These are phyloP conservation scores for Calosoma granatense DNA, from an alignment of 1,140 invertebrate genomes.

Conservation along the genomic window DNA sequence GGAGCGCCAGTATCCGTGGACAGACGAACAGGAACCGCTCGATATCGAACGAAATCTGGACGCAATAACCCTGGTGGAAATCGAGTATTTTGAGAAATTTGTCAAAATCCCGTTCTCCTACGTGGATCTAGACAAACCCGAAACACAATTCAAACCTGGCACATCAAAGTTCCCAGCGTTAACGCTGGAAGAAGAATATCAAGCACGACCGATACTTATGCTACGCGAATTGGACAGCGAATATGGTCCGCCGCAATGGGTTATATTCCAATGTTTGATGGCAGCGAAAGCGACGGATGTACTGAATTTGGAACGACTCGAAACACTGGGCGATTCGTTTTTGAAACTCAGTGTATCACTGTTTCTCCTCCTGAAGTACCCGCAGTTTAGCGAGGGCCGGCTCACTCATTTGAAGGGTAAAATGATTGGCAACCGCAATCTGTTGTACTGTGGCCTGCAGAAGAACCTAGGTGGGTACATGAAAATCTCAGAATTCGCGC, in stretches of 20 bases:
- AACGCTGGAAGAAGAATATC: slow-evolving; percentile 23
- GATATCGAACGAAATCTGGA: slow-evolving; percentile 51
- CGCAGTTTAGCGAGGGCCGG: slow-evolving; percentile 60
- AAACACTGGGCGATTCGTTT: slow-evolving; percentile 83
- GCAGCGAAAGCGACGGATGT: slow-evolving; percentile 60
- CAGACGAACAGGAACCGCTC: slow-evolving; percentile 47
- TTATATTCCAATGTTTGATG: slow-evolving; percentile 56
- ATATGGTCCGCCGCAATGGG: slow-evolving; percentile 16
- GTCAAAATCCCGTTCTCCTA: slow-evolving; percentile 25
- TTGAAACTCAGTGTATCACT: slow-evolving; percentile 70
- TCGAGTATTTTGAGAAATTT: slow-evolving; percentile 56
- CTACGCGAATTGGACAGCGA: neutral
- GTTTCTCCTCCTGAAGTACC: slow-evolving; percentile 61
- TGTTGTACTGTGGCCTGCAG: slow-evolving; percentile 52
- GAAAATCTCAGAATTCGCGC: slow-evolving; percentile 53
- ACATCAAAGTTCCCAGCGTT: slow-evolving; percentile 21
- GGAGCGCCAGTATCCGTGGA: slow-evolving; percentile 38
- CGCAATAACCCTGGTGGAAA: slow-evolving; percentile 48
- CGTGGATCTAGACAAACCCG: slow-evolving; percentile 17
- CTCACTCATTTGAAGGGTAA: slow-evolving; percentile 64
- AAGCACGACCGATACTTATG: neutral
- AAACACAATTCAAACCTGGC: slow-evolving; percentile 10
- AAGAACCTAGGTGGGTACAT: slow-evolving; percentile 44
- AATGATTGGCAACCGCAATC: slow-evolving; percentile 73
- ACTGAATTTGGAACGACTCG: slow-evolving; percentile 71